Percentiles rank a stretch among this genome's conserved stretches.
Conservation (phyloP, 1,140 invertebrate genomes). For the Nasonia longicornis region DNA sequence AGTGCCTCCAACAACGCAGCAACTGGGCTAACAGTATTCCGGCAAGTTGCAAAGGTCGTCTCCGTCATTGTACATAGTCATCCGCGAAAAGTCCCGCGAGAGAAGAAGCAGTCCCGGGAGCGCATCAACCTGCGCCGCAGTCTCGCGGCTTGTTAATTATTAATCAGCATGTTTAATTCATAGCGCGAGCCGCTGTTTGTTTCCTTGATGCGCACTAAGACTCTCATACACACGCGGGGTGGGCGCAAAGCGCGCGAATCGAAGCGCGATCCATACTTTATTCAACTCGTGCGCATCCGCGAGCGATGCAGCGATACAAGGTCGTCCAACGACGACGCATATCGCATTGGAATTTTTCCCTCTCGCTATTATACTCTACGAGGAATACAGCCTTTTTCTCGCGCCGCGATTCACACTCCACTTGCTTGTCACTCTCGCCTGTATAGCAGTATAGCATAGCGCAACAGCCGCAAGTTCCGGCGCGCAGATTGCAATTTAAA, state of each 20-base stretch:
- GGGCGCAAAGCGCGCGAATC: not conserved
- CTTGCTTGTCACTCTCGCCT: no score
- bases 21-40: slow-evolving; percentile 50
- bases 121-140: slow-evolving; percentile 51
- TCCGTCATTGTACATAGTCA: slow-evolving; percentile 15
- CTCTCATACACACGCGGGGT: slow-evolving; percentile 48
- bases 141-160: slow-evolving; percentile 65
- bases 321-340: not conserved
- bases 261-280: slow-evolving; percentile 4
- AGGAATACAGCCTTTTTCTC: not conserved
- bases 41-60: slow-evolving; percentile 25
- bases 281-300: slow-evolving; percentile 9
- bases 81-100: slow-evolving; percentile 2
- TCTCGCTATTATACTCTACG: no score
- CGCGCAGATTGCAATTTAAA: not conserved
- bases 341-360: slow-evolving; percentile 22
- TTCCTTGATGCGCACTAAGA: slow-evolving; percentile 65
- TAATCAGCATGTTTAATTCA: slow-evolving; percentile 69
- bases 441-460: no score
- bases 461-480: no score
- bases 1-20: not conserved
- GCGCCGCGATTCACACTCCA: not conserved
- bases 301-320: not conserved
- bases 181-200: slow-evolving; percentile 66
- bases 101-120: not conserved